These are phyloP conservation scores for Circaetus cinerascens DNA, from an alignment of 2,113 vertebrate species.

Conservation along the genomic window DNA sequence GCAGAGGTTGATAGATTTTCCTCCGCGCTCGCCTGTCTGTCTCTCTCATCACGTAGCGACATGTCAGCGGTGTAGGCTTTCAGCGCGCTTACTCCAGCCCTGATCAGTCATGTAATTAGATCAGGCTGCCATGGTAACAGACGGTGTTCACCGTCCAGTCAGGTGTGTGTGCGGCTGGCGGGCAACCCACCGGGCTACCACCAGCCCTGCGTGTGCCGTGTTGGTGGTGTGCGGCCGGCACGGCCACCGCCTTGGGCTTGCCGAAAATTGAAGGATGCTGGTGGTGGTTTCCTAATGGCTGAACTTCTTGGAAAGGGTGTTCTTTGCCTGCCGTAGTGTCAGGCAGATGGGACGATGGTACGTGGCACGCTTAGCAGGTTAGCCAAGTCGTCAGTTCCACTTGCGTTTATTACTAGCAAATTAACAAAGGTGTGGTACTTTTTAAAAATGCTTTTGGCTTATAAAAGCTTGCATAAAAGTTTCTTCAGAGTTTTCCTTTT, in stretches of 20 bases:
- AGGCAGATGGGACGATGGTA: not conserved
- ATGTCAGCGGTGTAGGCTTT: slow-evolving; percentile 73
- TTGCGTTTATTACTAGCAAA: slow-evolving; percentile 44
- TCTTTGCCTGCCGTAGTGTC: not conserved
- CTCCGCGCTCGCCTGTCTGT: not conserved
- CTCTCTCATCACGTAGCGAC: slow-evolving; percentile 62
- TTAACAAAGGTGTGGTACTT: slow-evolving; percentile 52
- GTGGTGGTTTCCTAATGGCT: not conserved
- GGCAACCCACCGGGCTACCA: slow-evolving; percentile 43
- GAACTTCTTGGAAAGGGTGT: slow-evolving; percentile 12
- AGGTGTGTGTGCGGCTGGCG: slow-evolving; percentile 70
- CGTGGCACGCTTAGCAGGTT: slow-evolving; percentile 24
- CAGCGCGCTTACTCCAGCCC: slow-evolving; percentile 69
- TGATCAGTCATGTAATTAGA: slow-evolving; percentile 83
- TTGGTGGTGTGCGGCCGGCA: not conserved
- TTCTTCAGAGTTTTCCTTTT: not conserved
- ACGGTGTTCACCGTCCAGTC: slow-evolving; percentile 74
- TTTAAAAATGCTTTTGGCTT: slow-evolving; percentile 22
- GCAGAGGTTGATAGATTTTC: slow-evolving; percentile 52
- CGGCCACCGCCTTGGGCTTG: not conserved
- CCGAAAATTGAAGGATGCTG: not conserved
- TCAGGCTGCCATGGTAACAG: slow-evolving; percentile 84
- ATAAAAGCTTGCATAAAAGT: slow-evolving; percentile 20
- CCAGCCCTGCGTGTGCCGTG: not conserved
- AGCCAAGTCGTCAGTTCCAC: slow-evolving; percentile 2